Percentiles rank a stretch among this genome's conserved stretches.
Conservation (phyloP, 2,113 vertebrate genomes). For the Halcyon senegalensis region DNA sequence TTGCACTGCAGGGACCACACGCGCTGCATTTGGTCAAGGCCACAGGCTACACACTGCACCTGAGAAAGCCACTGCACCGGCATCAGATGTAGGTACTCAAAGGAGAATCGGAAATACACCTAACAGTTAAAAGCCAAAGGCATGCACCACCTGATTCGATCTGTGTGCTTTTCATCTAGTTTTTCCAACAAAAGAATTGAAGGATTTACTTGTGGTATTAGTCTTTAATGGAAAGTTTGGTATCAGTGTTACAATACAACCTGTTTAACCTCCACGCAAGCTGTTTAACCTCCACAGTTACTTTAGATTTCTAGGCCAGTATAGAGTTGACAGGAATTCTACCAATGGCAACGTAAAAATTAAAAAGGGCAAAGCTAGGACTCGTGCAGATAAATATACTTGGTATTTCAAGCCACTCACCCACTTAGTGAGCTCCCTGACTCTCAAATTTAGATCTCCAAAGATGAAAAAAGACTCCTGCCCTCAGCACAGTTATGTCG, state of each 20-base stretch:
- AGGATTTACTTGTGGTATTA: not conserved
- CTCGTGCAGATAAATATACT: not conserved
- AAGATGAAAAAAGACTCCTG: not conserved
- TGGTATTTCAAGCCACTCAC: slow-evolving; percentile 11
- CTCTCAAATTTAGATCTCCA: slow-evolving; percentile 6
- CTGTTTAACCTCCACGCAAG: not conserved
- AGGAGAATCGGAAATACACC: not conserved
- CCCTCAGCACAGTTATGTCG: not conserved
- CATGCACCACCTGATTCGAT: not conserved
- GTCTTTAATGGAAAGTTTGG: not conserved
- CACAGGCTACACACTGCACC: not conserved
- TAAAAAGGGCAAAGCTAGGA: not conserved
- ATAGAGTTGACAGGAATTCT: not conserved
- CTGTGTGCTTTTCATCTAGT: not conserved
- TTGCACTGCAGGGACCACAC: not conserved
- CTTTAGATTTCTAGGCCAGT: not conserved
- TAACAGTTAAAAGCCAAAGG: not conserved
- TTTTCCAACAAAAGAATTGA: not conserved
- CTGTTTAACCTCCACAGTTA: not conserved
- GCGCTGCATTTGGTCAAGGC: not conserved
- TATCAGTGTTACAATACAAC: not conserved
- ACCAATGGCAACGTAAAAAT: not conserved
- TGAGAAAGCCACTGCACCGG: not conserved
- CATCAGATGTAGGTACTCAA: not conserved
- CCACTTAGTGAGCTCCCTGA: slow-evolving; percentile 1